Evolutionary conservation across 2,113 vertebrate genomes (phyloP).

Genomic region (Bagarius yarrelli): DNA sequence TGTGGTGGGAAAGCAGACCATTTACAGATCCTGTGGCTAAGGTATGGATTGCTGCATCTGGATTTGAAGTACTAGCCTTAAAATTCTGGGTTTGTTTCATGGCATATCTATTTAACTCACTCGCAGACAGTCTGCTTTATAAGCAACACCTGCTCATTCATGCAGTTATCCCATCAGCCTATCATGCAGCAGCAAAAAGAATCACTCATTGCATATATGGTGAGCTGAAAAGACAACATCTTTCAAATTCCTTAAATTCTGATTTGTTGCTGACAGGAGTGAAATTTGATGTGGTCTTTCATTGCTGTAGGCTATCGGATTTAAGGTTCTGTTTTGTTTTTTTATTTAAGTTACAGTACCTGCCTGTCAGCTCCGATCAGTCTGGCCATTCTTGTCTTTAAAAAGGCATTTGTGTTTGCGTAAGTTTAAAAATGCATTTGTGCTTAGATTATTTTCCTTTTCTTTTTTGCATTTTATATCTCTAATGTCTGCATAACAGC

Average conservation of each 20-base stretch:
- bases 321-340: not conserved
- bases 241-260: not conserved
- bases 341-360: not conserved
- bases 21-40: constrained; percentile 28
- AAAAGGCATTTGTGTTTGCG: not conserved
- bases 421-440: not conserved
- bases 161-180: not conserved
- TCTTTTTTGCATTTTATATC: not conserved
- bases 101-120: not conserved
- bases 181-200: not conserved
- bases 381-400: not conserved
- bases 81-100: not conserved
- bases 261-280: not conserved
- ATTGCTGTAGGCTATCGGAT: not conserved
- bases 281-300: not conserved
- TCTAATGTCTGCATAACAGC: not conserved
- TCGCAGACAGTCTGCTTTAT: not conserved
- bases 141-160: not conserved
- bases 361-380: not conserved
- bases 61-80: not conserved
- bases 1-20: constrained; percentile 10
- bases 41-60: not conserved
- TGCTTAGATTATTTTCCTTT: not conserved
- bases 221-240: not conserved
- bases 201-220: not conserved